Evolutionary conservation across 2,888 invertebrate species (phyloP).

Genomic region (Noctua janthina): DNA sequence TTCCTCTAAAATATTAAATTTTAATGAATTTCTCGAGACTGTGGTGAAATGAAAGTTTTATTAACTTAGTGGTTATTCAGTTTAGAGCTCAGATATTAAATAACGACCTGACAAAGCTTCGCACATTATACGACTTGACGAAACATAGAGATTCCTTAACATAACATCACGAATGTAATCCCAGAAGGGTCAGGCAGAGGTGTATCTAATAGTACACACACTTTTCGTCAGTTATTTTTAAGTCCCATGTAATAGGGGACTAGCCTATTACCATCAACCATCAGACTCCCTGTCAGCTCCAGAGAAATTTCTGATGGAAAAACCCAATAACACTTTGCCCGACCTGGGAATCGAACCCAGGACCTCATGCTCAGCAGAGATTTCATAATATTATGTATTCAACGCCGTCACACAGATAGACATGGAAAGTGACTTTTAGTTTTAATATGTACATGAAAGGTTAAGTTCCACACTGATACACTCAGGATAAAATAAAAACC

Average conservation of each 20-base stretch:
- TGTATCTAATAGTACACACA: not conserved
- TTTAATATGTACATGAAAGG: no score
- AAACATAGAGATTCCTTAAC: not conserved
- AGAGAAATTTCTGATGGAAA: not conserved
- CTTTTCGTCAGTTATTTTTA: not conserved
- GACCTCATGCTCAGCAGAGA: not conserved
- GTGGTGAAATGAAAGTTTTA: slow-evolving; percentile 18
- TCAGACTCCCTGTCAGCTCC: not conserved
- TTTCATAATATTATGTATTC: no score
- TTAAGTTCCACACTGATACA: not conserved
- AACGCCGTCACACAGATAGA: no score
- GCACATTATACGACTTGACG: not conserved
- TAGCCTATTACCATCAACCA: not conserved
- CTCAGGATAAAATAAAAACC: not conserved
- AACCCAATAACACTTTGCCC: not conserved
- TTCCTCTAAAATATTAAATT: slow-evolving; percentile 46
- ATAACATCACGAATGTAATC: not conserved
- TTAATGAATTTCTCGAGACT: slow-evolving; percentile 57
- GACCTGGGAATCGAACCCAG: not conserved
- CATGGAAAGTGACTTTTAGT: no score
- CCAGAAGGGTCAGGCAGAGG: not conserved
- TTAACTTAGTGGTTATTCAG: not conserved
- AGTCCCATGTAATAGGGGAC: not conserved
- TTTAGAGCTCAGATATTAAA: not conserved
- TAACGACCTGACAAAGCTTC: not conserved